Conservation (phyloP, 2,888 invertebrate genomes). For the Pristionchus fissidentatus region DNA sequence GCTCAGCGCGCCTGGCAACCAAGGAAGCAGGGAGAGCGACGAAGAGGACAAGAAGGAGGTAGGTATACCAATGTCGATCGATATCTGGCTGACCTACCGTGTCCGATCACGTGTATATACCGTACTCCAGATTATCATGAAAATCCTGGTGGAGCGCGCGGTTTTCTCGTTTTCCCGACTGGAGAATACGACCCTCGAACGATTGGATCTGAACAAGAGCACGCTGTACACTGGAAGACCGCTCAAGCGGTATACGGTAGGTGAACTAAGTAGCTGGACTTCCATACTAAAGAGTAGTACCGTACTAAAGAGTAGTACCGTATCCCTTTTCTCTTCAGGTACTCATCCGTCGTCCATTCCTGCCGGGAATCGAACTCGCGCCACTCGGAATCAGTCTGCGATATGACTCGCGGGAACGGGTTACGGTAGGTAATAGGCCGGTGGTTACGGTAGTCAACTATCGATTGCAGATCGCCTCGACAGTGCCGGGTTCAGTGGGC, state of each 20-base stretch:
- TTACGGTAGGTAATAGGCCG: constrained; percentile 13
- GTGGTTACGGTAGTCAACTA: too few relatives aligned
- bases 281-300: background rate
- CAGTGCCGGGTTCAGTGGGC: background rate
- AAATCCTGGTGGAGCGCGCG: background rate
- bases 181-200: constrained; percentile 13
- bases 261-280: background rate
- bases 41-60: background rate
- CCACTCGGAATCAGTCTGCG: constrained; percentile 3
- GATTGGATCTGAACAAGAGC: background rate
- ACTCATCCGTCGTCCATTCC: background rate
- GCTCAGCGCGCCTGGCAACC: background rate
- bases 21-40: background rate
- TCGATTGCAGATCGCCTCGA: background rate
- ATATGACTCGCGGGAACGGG: constrained; percentile 21
- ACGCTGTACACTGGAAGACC: constrained; percentile 5
- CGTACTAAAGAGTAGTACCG: too few relatives aligned
- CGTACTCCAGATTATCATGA: constrained; percentile 14
- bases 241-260: constrained; percentile 8
- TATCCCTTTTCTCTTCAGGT: too few relatives aligned
- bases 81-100: too few relatives aligned
- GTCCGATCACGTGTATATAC: too few relatives aligned
- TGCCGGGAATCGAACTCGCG: background rate
- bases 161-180: constrained; percentile 20
- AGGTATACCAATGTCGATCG: background rate